Conservation (phyloP, 2,113 vertebrate species). For the human (Homo sapiens) region GRCh38 chr4:159086001-159086500, state of each 20-base stretch:
- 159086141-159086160: background rate
- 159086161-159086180: background rate
- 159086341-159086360: background rate
- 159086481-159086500: background rate
- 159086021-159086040: background rate
- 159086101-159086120: background rate
- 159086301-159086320: background rate
- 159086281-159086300: background rate
- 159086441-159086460: background rate
- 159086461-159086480: background rate
- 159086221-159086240: background rate
- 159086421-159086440: background rate
- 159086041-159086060: background rate
- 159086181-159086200: conserved; percentile 40
- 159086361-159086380: background rate
- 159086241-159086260: background rate
- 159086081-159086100: background rate
- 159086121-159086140: background rate
- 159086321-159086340: background rate
- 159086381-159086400: background rate
- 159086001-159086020: background rate
- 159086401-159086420: background rate
- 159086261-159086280: background rate
- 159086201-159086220: background rate
- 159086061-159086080: background rate